A percentile compares a stretch with the other conserved stretches of the same genome.
Evolutionary conservation across 2,113 vertebrate genomes (phyloP).

Genomic region (Platichthys stellatus): DNA sequence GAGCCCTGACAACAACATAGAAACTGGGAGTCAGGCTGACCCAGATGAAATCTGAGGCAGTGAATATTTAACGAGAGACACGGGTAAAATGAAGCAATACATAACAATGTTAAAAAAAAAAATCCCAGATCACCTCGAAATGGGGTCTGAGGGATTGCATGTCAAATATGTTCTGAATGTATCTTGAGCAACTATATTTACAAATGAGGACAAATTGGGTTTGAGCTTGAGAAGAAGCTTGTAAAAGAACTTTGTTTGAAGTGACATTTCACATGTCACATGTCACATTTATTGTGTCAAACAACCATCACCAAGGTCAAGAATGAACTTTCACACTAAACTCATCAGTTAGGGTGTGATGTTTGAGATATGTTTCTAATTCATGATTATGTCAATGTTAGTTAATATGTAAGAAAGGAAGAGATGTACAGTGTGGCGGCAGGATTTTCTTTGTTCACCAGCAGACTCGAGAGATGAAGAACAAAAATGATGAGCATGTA

Average conservation of each 20-base stretch:
- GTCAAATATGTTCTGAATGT: too few species aligned
- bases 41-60: constrained; percentile 47
- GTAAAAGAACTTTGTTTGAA: too few species aligned
- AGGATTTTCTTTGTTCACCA: neutral
- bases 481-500: neutral
- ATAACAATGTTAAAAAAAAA: too few species aligned
- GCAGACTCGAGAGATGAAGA: neutral
- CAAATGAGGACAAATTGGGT: neutral
- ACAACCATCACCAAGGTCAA: too few species aligned
- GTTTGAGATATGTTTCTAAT: too few species aligned
- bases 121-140: too few species aligned
- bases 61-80: constrained; percentile 26
- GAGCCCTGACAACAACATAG: constrained; percentile 17
- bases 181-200: too few species aligned
- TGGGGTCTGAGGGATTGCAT: too few species aligned
- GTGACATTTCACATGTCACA: too few species aligned
- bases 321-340: too few species aligned
- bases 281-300: too few species aligned
- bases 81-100: neutral
- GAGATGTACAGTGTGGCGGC: neutral
- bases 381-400: neutral
- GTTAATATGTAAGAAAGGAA: neutral
- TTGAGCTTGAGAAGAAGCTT: neutral
- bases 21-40: constrained; percentile 38
- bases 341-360: too few species aligned